These are phyloP conservation scores for Enteromius afrohamiltoni DNA, from an alignment of 2,797 vertebrate species.

Conservation along the genomic window DNA sequence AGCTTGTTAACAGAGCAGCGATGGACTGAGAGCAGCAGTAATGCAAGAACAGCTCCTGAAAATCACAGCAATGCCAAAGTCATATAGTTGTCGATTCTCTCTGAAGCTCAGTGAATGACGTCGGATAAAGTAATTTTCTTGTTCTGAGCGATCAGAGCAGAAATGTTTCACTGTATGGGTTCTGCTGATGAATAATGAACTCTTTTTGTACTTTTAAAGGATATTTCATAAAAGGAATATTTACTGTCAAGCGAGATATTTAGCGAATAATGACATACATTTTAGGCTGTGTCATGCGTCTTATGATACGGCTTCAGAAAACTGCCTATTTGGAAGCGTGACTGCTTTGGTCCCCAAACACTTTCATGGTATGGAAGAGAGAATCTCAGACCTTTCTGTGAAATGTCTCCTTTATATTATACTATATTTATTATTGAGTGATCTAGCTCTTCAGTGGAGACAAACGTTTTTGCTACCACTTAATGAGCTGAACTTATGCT, in stretches of 20 bases:
- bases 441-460: neutral
- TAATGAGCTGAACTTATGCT: neutral
- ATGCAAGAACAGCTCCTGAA: slow-evolving; percentile 39
- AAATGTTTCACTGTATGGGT: neutral
- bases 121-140: slow-evolving; percentile 13
- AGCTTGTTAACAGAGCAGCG: slow-evolving; percentile 60
- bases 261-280: neutral
- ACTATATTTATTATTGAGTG: neutral
- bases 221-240: neutral
- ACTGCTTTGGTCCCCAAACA: neutral
- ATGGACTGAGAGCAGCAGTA: slow-evolving; percentile 24
- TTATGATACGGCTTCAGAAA: neutral
- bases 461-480: neutral
- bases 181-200: slow-evolving; percentile 4
- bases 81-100: slow-evolving; percentile 32
- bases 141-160: neutral
- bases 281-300: neutral
- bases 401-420: neutral
- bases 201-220: neutral
- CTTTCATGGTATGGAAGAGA: neutral
- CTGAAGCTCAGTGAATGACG: slow-evolving; percentile 13
- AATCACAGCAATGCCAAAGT: slow-evolving; percentile 37
- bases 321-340: neutral
- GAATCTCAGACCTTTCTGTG: neutral
- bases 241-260: no score